A percentile compares a stretch with the other conserved stretches of the same genome.
phyloP scores from a whole-genome alignment of 2,888 invertebrate species.

The Zaprionus obscuricornis region DNA sequence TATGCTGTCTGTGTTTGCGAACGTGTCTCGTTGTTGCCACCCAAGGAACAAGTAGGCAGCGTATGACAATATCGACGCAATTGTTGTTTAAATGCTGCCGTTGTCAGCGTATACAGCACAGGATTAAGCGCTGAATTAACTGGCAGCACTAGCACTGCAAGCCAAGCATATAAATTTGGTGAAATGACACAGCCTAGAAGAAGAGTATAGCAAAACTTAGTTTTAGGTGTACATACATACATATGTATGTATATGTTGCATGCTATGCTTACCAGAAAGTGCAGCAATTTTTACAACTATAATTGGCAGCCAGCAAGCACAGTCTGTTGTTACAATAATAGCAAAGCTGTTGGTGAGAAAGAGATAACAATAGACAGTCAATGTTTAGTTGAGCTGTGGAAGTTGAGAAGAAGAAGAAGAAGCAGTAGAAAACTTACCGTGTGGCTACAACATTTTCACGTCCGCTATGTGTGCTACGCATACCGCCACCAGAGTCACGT shows the following conservation, averaged over 20 bases:
- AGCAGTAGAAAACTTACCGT: slow-evolving; percentile 79
- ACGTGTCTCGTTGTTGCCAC: slow-evolving; percentile 76
- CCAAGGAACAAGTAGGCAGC: slow-evolving; percentile 68
- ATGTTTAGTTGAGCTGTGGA: no score
- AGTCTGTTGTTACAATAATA: slow-evolving; percentile 86
- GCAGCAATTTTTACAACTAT: slow-evolving; percentile 85
- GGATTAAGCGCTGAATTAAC: slow-evolving; percentile 87
- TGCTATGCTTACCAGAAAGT: slow-evolving; percentile 83
- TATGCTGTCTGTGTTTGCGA: slow-evolving; percentile 81
- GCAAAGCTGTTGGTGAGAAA: slow-evolving; percentile 83
- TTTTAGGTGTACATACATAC: background rate
- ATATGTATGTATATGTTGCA: background rate
- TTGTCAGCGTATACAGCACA: slow-evolving; percentile 86
- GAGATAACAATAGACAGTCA: no score
- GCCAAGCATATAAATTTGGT: slow-evolving; percentile 85
- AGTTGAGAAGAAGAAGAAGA: no score
- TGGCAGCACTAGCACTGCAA: slow-evolving; percentile 86
- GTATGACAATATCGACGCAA: slow-evolving; percentile 74
- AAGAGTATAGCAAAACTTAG: slow-evolving; percentile 20
- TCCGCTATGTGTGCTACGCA: slow-evolving; percentile 85
- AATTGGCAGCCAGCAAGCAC: slow-evolving; percentile 86
- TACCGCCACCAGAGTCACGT: slow-evolving; percentile 85
- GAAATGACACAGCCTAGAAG: slow-evolving; percentile 84
- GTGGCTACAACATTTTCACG: slow-evolving; percentile 86
- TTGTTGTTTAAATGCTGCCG: slow-evolving; percentile 86